A percentile compares a stretch with the other conserved stretches of the same genome.
These are phyloP conservation scores for Ptychodera flava DNA, from an alignment of 35 echinoderm and acorn worm genomes.

Conservation along the genomic window DNA sequence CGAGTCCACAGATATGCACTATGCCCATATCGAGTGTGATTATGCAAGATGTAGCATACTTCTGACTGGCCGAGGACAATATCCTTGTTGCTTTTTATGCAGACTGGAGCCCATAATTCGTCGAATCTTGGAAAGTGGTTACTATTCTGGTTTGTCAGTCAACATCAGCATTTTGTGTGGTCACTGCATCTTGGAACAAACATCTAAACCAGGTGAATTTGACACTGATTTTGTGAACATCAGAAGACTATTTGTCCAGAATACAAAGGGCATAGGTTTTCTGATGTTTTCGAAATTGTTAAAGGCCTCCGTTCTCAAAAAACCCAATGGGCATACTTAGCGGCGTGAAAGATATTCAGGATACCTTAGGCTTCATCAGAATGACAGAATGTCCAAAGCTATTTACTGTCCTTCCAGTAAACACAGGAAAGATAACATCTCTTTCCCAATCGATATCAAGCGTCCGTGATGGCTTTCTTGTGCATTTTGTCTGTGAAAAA, in stretches of 20 bases:
- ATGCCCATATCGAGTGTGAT: not conserved
- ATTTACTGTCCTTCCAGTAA: not conserved
- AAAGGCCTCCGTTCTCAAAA: not conserved
- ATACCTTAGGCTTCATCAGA: not conserved
- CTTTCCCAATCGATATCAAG: not conserved
- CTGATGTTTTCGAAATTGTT: too few relatives aligned
- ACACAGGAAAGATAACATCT: not conserved
- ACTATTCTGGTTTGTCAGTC: not conserved
- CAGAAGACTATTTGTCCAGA: too few relatives aligned
- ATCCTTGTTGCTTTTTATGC: not conserved
- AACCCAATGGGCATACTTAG: not conserved
- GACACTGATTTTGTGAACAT: not conserved
- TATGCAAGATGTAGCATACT: not conserved
- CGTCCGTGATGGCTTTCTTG: not conserved
- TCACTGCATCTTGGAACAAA: not conserved
- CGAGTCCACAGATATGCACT: not conserved
- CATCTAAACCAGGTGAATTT: not conserved
- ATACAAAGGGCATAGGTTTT: too few relatives aligned
- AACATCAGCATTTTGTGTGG: not conserved
- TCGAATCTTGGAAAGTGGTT: not conserved
- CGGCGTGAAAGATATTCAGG: not conserved
- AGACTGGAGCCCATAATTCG: not conserved
- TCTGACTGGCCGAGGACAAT: not conserved
- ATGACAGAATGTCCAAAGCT: not conserved
- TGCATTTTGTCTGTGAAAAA: not conserved